A percentile compares a stretch with the other conserved stretches of the same genome.
These are phyloP conservation scores for Uloborus diversus DNA, from an alignment of 1,140 invertebrate species.

Conservation along the genomic window DNA sequence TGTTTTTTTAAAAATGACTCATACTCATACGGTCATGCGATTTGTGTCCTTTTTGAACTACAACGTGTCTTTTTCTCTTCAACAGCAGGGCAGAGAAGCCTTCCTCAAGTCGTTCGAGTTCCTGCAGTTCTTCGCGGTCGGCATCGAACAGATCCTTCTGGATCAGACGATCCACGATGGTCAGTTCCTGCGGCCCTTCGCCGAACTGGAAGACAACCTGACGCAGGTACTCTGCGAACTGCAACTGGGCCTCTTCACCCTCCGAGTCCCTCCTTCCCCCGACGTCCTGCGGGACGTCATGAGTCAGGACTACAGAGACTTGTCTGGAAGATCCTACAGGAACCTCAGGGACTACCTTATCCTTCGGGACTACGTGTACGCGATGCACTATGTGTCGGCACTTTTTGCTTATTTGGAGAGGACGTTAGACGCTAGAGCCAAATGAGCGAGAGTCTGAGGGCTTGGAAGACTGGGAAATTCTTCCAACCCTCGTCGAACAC, in stretches of 20 bases:
- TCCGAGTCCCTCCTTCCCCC: slow-evolving; percentile 65
- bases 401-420: slow-evolving; percentile 63
- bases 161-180: slow-evolving; percentile 70
- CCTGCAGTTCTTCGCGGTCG: slow-evolving; percentile 74
- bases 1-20: too few species aligned
- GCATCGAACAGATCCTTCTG: slow-evolving; percentile 74
- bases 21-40: slow-evolving; percentile 21
- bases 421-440: background rate
- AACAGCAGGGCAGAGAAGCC: background rate
- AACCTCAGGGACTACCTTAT: slow-evolving; percentile 74
- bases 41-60: background rate
- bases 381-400: slow-evolving; percentile 71
- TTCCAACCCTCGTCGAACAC: too few species aligned
- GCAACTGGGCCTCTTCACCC: slow-evolving; percentile 70
- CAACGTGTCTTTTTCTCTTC: background rate
- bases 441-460: too few species aligned
- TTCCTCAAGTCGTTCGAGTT: slow-evolving; percentile 9
- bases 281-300: slow-evolving; percentile 72
- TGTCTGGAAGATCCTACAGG: slow-evolving; percentile 65
- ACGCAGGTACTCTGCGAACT: slow-evolving; percentile 72
- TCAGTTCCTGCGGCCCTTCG: slow-evolving; percentile 70
- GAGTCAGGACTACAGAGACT: slow-evolving; percentile 67
- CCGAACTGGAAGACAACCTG: slow-evolving; percentile 70
- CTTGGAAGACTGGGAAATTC: too few species aligned
- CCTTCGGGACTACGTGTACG: slow-evolving; percentile 74